Conservation (phyloP, 2,888 invertebrate genomes). For the Prosapia bicincta region DNA sequence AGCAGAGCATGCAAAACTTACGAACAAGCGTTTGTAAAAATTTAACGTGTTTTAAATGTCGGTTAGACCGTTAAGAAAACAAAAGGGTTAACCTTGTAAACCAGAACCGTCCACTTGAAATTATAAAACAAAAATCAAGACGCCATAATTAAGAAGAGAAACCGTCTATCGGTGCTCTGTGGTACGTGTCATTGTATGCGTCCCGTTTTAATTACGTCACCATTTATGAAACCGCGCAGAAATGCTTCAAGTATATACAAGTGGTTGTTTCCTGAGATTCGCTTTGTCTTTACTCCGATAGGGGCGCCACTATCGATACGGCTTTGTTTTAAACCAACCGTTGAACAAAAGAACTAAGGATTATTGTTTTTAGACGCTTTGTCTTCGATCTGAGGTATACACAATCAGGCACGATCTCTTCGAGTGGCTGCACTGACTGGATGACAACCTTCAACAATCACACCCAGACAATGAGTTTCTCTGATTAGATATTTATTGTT, state of each 20-base stretch:
- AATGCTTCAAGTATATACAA: background rate
- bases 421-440: background rate
- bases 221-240: background rate
- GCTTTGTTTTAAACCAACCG: background rate
- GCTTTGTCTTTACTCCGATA: conserved; percentile 17
- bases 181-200: background rate
- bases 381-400: conserved; percentile 8
- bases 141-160: background rate
- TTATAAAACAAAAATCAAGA: background rate
- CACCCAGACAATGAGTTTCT: background rate
- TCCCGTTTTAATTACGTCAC: background rate
- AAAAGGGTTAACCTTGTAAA: too few species aligned
- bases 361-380: conserved; percentile 23
- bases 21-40: too few species aligned
- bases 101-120: background rate
- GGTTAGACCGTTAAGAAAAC: too few species aligned
- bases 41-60: too few species aligned
- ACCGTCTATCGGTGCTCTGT: background rate
- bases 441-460: background rate
- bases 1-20: too few species aligned
- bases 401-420: background rate
- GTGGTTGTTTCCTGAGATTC: conserved; percentile 21
- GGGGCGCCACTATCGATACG: conserved; percentile 24
- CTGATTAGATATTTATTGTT: background rate
- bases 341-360: conserved; percentile 12